These are phyloP conservation scores for Sebastes variabilis DNA, from an alignment of 2,797 vertebrate genomes.

Conservation along the genomic window DNA sequence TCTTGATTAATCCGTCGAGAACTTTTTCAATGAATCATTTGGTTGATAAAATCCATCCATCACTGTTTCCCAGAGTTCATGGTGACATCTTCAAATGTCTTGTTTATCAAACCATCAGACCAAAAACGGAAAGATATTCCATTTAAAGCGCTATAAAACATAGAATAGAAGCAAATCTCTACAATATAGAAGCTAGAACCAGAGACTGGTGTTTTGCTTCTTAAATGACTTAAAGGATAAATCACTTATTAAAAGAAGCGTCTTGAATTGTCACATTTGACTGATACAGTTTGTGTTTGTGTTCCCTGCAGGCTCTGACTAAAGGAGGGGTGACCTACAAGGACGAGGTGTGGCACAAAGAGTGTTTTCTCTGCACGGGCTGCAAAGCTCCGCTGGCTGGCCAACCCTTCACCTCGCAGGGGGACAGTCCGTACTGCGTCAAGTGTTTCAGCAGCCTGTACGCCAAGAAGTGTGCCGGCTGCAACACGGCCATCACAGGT, in stretches of 20 bases:
- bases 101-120: not conserved
- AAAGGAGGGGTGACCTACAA: constrained; percentile 96
- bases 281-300: not conserved
- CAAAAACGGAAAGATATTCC: not conserved
- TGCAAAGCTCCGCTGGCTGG: constrained; percentile 90
- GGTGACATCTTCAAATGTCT: not conserved
- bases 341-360: constrained; percentile 94
- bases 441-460: constrained; percentile 95
- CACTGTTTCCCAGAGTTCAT: not conserved
- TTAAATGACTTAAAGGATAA: not conserved
- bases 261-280: no score
- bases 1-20: not conserved
- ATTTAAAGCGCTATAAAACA: not conserved
- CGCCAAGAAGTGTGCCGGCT: constrained; percentile 92
- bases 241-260: not conserved
- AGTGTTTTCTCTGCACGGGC: constrained; percentile 92
- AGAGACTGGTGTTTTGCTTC: not conserved
- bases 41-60: not conserved
- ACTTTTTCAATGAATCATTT: not conserved
- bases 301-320: constrained; percentile 85
- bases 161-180: not conserved
- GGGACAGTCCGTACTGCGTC: constrained; percentile 92
- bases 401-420: constrained; percentile 95
- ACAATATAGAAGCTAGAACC: not conserved
- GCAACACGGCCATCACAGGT: constrained; percentile 95